Conservation (phyloP, 2,113 vertebrate species). For the Kryptolebias marmoratus region DNA sequence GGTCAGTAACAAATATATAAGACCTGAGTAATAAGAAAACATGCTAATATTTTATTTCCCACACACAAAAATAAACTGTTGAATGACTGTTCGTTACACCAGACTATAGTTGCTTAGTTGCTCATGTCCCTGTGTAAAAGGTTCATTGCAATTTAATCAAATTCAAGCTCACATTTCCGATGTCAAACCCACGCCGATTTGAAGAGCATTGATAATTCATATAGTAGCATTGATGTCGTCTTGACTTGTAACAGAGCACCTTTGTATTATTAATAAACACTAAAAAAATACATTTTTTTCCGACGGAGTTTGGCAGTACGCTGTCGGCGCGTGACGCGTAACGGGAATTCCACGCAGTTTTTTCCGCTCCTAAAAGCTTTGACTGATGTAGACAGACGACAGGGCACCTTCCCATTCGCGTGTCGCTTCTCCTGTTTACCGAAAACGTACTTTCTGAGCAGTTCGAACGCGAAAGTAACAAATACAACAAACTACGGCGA, state of each 20-base stretch:
- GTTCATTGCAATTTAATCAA: background rate
- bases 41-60: no score
- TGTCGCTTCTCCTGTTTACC: background rate
- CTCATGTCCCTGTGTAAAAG: background rate
- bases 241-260: rapidly evolving
- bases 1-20: no score
- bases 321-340: conserved; percentile 21
- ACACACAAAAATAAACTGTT: no score
- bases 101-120: background rate
- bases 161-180: no score
- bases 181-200: conserved; percentile 3
- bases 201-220: background rate
- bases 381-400: background rate
- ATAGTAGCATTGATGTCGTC: rapidly evolving
- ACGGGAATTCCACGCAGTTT: conserved; percentile 47
- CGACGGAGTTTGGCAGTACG: background rate
- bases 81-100: no score
- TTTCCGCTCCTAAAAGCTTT: background rate
- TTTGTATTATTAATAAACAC: background rate
- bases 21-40: no score
- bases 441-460: background rate
- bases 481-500: background rate
- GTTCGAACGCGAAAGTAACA: background rate
- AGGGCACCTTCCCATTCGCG: background rate
- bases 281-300: background rate